Conservation (phyloP, 2,888 invertebrate genomes). For the Cheilosia urbana region DNA sequence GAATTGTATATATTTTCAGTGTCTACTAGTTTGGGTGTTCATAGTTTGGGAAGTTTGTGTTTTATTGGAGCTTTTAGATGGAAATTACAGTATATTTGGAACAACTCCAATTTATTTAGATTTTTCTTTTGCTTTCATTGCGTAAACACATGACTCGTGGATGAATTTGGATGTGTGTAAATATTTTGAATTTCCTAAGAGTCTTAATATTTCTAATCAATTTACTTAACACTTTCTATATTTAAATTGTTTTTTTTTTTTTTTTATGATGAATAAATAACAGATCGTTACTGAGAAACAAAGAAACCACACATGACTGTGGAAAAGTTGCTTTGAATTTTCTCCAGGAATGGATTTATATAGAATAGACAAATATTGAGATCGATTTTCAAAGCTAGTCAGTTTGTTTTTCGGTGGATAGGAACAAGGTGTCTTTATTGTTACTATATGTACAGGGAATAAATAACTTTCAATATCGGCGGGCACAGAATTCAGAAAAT, state of each 20-base stretch:
- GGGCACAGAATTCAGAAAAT: no score
- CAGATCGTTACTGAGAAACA: background rate
- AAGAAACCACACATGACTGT: no score
- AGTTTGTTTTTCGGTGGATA: no score
- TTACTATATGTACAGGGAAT: no score
- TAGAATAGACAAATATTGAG: no score
- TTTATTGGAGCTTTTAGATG: conserved; percentile 5
- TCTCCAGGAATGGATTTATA: no score
- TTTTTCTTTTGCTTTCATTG: background rate
- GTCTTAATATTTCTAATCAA: conserved; percentile 15
- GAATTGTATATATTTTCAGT: background rate
- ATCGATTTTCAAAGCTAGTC: no score
- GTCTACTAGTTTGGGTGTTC: background rate
- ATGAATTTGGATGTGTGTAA: background rate
- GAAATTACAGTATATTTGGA: conserved; percentile 12
- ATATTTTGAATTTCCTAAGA: background rate
- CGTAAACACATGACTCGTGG: conserved; percentile 16
- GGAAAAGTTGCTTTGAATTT: no score
- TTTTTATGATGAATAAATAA: background rate
- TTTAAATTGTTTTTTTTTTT: background rate
- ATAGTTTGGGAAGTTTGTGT: conserved; percentile 4
- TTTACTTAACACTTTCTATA: background rate
- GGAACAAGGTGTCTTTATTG: no score
- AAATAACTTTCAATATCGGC: no score
- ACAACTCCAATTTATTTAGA: conserved; percentile 1